Evolutionary conservation across 2,888 invertebrate species (phyloP), one percentile per base, ranked within the genome.

Genomic region (Cyrtodaria siliqua): DNA sequence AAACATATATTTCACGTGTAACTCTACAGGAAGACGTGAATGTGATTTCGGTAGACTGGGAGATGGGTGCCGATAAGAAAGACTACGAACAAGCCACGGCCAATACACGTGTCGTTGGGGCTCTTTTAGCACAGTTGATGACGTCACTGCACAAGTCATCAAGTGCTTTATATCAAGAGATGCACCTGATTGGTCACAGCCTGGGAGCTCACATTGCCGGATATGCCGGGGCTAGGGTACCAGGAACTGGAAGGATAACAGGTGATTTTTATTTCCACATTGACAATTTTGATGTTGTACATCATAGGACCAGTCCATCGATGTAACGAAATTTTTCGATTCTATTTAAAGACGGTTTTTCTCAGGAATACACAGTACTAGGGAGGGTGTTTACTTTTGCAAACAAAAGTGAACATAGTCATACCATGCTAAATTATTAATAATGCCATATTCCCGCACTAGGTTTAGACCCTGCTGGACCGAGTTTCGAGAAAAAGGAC

Each of bases 191-290:
- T 74, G 97, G 97, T 0, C 97, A 97, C 93, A 97, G 97, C 75
- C 94, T 97, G 73, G 97, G 97, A 0, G 96, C 97, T 0, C 97
- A 97, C 89, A 96, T 96, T 0, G 97, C 97, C 0, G 97, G 97
- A n/a, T 97, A 97, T 90, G 97, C 96, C 0, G 97, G 97, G 6
- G 95, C 96, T 90, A 50, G 82, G 18, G 59, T 67, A 0, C 73
- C 61, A 9, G 86, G 84, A 23, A 69, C 91, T 9, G 91, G 89
- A 18, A 74, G 91, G 40, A 90, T 92, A 42, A 90, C 90, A 26
- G 91, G 92, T 86, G 9, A 67, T n/a, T n/a, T n/a, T n/a, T n/a
- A n/a, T n/a, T n/a, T n/a, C n/a, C n/a, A n/a, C n/a, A n/a, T n/a
- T n/a, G n/a, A n/a, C n/a, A n/a, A n/a, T n/a, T n/a, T n/a, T n/a